Base-by-base conservation (phyloP, 2,888 invertebrate genomes). In the Mamestra brassicae region DNA sequence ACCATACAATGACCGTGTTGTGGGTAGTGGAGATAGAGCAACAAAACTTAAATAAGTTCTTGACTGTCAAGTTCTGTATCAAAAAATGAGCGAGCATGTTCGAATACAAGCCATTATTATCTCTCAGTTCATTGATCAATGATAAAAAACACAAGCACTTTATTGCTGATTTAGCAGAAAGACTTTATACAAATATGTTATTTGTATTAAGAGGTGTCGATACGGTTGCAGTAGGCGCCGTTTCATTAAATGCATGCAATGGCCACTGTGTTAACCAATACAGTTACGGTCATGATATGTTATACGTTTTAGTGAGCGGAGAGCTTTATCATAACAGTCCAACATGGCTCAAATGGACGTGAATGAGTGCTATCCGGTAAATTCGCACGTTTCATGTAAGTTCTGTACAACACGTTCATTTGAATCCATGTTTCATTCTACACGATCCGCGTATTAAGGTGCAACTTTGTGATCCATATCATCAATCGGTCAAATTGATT, bases 361-460 rank as follows among this genome's bases (percentile, higher is more conserved):
- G 13, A 62, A 11, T 17, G 15, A n/a, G 8, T 15, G 8, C 17
- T 26, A 11, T 13, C 38, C 17, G 5, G 36, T 6, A 11, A 50
- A 60, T 52, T 42, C 3, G 8, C 11, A 38, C 7, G 45, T n/a
- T 60, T n/a, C 10, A 52, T n/a, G 6, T 38, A 3, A 1, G 0
- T 60, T 68, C 10, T 58, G 68, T 68, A 17, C 5, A 0, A 6
- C 15, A 69, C n/a, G 69, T 60, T 34, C 45, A 60, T 78, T 78
- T 69, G 60, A 47, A 69, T 38, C 45, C 78, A n/a, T 54, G 45
- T 75, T 11, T 7, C 70, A 38, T 54, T 75, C 45, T 79, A 63
- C n/a, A 36, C 5, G n/a, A 26, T 55, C 15, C 11, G 11, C 17
- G 11, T 54, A 26, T 62, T 45, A 45, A 76, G 55, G 62, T 62